Evolutionary conservation across 2,113 vertebrate genomes (phyloP), one percentile per base, ranked within the genome.

Genomic region (Corythoichthys haematopterus): DNA sequence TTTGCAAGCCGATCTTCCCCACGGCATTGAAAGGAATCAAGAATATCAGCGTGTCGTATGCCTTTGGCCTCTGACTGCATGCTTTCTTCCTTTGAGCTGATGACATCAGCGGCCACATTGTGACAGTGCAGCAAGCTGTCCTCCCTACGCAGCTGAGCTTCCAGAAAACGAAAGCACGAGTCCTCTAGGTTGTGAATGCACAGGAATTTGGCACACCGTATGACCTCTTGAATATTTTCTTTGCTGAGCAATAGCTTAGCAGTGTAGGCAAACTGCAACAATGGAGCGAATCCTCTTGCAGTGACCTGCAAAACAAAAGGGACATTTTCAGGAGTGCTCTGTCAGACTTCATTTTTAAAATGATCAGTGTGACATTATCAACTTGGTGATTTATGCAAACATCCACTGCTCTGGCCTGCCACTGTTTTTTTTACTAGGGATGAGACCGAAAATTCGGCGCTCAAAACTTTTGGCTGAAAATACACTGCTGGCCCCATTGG

Each of bases 151-250:
- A 99, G 93, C 64, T 99, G 96, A 0, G 95, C 95, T 87, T 99
- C 96, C 84, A 99, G 93, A 87, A 99, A 99, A 82, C 96, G 95
- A 92, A 99, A 99, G 93, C 97, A 98, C 53, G 97, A 99, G 88
- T 99, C 97, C 91, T 99, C 97, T 74, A 99, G 93, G 92, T 99
- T 99, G 91, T 99, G 96, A 94, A 99, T 97, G 89, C 94, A 95
- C 90, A 99, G 92, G 90, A 99, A 96, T 85, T 98, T 94, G 0
- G 96, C 96, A 61, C 96, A 99, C 90, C 94, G 96, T 89, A 99
- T 95, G 91, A 99, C 97, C 91, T 98, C 97, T 80, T 96, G 95
- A 89, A 99, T 99, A 92, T 98, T 99, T 77, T 99, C 97, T 90
- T 94, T 94, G 93, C 95, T 98, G 91, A 99, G 96, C 85, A 99